Evolutionary conservation across 1,140 invertebrate genomes (phyloP).

Genomic region (Drosophila asahinai): DNA sequence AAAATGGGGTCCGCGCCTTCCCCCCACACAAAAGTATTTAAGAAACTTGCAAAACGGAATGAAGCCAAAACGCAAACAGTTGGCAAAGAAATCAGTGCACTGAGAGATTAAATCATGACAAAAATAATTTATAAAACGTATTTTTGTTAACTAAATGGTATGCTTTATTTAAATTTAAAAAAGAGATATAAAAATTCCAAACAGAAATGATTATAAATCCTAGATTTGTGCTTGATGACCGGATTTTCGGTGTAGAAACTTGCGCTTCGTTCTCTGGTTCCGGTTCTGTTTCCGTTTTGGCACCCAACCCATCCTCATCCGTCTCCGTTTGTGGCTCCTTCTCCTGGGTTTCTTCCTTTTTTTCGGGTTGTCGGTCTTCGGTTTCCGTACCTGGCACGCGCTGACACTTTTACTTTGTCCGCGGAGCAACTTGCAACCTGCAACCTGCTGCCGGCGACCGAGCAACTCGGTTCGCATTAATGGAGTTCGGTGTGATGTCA

Average conservation of each 20-base stretch:
- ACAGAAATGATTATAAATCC: too few species aligned
- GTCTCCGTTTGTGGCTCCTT: slow-evolving; percentile 23
- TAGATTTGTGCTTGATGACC: too few species aligned
- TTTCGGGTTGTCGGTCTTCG: slow-evolving; percentile 25
- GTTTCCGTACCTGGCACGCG: slow-evolving; percentile 72
- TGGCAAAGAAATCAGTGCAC: slow-evolving; percentile 23
- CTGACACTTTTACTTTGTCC: slow-evolving; percentile 81
- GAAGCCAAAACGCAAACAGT: slow-evolving; percentile 24
- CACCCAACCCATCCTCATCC: slow-evolving; percentile 2
- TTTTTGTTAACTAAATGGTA: background rate
- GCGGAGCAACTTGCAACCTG: slow-evolving; percentile 13
- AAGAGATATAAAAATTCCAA: background rate
- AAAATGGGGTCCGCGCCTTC: background rate
- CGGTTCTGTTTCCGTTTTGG: slow-evolving; percentile 7
- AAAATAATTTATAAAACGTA: background rate
- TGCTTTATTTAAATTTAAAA: background rate
- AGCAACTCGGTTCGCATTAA: slow-evolving; percentile 13
- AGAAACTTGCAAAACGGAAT: slow-evolving; percentile 62
- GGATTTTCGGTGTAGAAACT: slow-evolving; percentile 23
- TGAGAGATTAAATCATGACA: background rate
- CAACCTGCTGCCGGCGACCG: slow-evolving; percentile 6
- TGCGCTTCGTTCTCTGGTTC: slow-evolving; percentile 22
- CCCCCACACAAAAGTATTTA: slow-evolving; percentile 71
- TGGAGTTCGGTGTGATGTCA: slow-evolving; percentile 20
- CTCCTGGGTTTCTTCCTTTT: slow-evolving; percentile 31